Base-by-base conservation (phyloP, 2,113 vertebrate genomes). In the Bambusicola thoracicus region DNA sequence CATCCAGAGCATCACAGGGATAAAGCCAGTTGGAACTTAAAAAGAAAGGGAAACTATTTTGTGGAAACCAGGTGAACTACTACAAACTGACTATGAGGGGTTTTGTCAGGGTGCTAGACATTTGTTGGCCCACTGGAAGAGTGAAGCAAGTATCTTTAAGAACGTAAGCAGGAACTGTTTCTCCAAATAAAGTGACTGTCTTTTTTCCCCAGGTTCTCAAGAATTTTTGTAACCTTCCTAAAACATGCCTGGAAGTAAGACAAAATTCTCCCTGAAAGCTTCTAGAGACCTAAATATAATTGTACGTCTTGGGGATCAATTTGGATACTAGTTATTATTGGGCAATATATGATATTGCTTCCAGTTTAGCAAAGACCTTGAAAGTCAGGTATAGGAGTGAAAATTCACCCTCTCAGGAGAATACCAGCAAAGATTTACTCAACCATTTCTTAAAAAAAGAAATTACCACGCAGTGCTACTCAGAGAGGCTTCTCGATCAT, bases 141-240 rank as follows among this genome's bases (percentile, higher is more conserved):
- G 8, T 15, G 11, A 6, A 92, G 7, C 30, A 58, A 46, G 22
- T 46, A 70, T 16, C 30, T 85, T 92, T 62, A 70, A 92, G 41
- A 6, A 10, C 6, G 1, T 20, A 63, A 89, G 6, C 0, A 3
- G 0, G 5, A 61, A 74, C 25, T 13, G 13, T 44, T 7, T 0
- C 38, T 72, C 17, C 34, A 81, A 67, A 63, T 12, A 13, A 25
- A 25, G 12, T 14, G 0, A 32, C 9, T 25, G 4, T 22, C 16
- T 2, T 2, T 75, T 59, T 75, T 32, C 14, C 48, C 3, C 7
- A 25, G 7, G 63, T 77, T 80, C 58, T 17, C 17, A 75, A 61
- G 22, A 65, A 55, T 63, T 72, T 59, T 3, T 59, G 21, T 46
- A 81, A 55, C 22, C 19, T 91, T 75, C 61, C 46, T 84, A 65